Percentiles rank a stretch among this genome's conserved stretches.
Evolutionary conservation across 2,797 vertebrate species (phyloP).

Genomic region (Remorina albescens): DNA sequence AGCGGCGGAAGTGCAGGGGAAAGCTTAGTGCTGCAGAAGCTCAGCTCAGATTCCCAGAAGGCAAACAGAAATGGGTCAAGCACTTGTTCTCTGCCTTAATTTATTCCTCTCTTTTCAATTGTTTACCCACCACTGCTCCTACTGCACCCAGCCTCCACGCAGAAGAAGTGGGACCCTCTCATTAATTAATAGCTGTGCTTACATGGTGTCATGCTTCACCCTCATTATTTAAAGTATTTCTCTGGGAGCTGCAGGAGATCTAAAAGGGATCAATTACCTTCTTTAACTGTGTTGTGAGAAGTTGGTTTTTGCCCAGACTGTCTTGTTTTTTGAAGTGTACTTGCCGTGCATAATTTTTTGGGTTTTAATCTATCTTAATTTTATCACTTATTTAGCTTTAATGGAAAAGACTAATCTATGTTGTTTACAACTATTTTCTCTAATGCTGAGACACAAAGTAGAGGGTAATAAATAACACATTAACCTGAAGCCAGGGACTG

Average conservation of each 20-base stretch:
- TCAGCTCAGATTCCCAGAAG: constrained; percentile 74
- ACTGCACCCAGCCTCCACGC: constrained; percentile 50
- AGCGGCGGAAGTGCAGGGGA: constrained; percentile 47
- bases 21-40: constrained; percentile 58
- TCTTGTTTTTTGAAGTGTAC: neutral
- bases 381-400: neutral
- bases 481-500: constrained; percentile 33
- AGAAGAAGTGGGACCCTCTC: constrained; percentile 43
- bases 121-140: constrained; percentile 78
- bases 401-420: neutral
- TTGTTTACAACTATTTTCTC: constrained; percentile 1
- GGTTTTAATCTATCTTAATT: neutral
- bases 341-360: neutral
- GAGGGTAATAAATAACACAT: constrained; percentile 32
- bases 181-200: constrained; percentile 60
- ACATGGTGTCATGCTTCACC: constrained; percentile 19
- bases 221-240: constrained; percentile 42
- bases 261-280: constrained; percentile 25
- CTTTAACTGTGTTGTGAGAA: neutral
- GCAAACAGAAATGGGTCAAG: constrained; percentile 84
- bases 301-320: constrained; percentile 9
- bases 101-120: constrained; percentile 80
- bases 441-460: constrained; percentile 18
- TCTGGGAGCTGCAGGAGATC: constrained; percentile 3
- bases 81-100: constrained; percentile 80